These are phyloP conservation scores for Drosophila punjabiensis DNA, from an alignment of 1,140 invertebrate species.

Conservation along the genomic window DNA sequence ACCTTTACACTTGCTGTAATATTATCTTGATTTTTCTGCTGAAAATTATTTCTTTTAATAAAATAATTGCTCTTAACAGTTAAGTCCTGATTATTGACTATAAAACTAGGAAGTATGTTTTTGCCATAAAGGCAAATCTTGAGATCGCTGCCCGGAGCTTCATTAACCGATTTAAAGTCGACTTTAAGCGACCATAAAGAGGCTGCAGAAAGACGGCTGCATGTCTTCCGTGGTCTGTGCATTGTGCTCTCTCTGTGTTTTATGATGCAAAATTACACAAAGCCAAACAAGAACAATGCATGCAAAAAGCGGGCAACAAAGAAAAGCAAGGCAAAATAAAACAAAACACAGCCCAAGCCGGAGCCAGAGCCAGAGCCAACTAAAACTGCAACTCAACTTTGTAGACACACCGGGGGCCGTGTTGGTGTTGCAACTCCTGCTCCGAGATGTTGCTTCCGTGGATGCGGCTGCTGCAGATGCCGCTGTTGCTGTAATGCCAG, in stretches of 20 bases:
- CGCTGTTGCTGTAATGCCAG: conserved; percentile 30
- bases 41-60: background rate
- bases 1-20: too few species aligned
- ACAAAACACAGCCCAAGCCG: conserved; percentile 37
- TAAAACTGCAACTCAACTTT: conserved; percentile 80
- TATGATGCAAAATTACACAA: conserved; percentile 68
- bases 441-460: background rate
- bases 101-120: background rate
- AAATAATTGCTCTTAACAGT: too few species aligned
- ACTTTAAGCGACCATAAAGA: conserved; percentile 50
- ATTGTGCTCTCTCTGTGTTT: conserved; percentile 52
- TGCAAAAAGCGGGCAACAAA: conserved; percentile 37
- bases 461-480: background rate
- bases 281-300: conserved; percentile 73
- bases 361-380: conserved; percentile 46
- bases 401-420: conserved; percentile 70
- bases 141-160: conserved; percentile 4
- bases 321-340: conserved; percentile 43
- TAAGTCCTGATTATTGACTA: background rate
- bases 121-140: background rate
- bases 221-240: conserved; percentile 44
- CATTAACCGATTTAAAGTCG: conserved; percentile 37
- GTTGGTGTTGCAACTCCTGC: conserved; percentile 34
- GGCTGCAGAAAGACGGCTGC: conserved; percentile 6
- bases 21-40: background rate